These are phyloP conservation scores for Euura saliciscinereae DNA, from an alignment of 1,140 invertebrate species.

Conservation along the genomic window DNA sequence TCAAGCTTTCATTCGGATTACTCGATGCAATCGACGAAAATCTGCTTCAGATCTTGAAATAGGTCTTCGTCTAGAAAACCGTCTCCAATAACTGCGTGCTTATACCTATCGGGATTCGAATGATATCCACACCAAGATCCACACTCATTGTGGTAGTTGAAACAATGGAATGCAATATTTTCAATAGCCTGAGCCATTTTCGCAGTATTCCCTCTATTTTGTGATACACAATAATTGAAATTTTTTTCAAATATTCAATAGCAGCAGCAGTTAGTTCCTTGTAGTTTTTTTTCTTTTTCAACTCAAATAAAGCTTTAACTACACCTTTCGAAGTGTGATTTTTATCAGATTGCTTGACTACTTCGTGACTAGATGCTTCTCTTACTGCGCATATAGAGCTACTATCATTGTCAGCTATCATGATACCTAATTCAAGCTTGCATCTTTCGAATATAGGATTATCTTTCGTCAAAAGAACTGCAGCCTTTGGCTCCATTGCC, in stretches of 20 bases:
- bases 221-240: slow-evolving; percentile 29
- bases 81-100: slow-evolving; percentile 21
- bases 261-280: slow-evolving; percentile 21
- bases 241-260: slow-evolving; percentile 30
- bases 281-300: slow-evolving; percentile 16
- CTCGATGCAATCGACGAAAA: slow-evolving; percentile 27
- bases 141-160: slow-evolving; percentile 25
- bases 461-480: slow-evolving; percentile 17
- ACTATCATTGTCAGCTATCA: slow-evolving; percentile 29
- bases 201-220: slow-evolving; percentile 24
- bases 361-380: slow-evolving; percentile 15
- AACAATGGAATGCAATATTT: slow-evolving; percentile 28
- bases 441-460: slow-evolving; percentile 20
- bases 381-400: slow-evolving; percentile 26
- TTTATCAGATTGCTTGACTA: slow-evolving; percentile 30
- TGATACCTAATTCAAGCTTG: slow-evolving; percentile 22
- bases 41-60: slow-evolving; percentile 14
- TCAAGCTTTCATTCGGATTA: slow-evolving; percentile 32
- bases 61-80: slow-evolving; percentile 21
- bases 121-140: slow-evolving; percentile 27
- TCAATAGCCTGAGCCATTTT: slow-evolving; percentile 24
- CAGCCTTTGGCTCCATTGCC: slow-evolving; percentile 19
- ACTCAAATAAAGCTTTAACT: slow-evolving; percentile 23
- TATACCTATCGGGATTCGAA: slow-evolving; percentile 20
- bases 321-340: slow-evolving; percentile 31